phyloP scores from a whole-genome alignment of 2,797 vertebrate species.

The Chiropotes sagulatus region DNA sequence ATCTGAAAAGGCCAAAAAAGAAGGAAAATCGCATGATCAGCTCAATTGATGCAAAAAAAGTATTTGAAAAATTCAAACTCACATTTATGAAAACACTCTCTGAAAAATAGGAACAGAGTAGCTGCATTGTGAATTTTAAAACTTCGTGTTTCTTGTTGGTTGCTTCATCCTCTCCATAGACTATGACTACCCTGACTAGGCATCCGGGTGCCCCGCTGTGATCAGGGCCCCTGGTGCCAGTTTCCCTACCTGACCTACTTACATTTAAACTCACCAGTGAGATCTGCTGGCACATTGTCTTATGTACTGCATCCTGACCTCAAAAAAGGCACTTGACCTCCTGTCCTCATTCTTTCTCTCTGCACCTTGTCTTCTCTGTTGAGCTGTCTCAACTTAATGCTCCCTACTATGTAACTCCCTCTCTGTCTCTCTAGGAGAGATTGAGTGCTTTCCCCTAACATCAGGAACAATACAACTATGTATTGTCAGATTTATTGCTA shows the following conservation, averaged over 20 bases:
- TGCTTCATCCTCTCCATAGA: background rate
- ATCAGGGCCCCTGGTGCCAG: too few species aligned
- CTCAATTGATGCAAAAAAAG: background rate
- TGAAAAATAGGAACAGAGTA: background rate
- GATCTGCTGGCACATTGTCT: too few species aligned
- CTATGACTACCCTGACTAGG: background rate
- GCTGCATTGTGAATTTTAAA: background rate
- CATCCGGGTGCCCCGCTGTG: background rate
- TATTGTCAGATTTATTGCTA: background rate
- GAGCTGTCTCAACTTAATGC: background rate
- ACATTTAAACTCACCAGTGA: background rate
- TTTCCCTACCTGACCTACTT: background rate
- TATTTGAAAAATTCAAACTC: background rate
- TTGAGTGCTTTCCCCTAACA: background rate
- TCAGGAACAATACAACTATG: background rate
- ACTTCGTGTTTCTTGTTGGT: background rate
- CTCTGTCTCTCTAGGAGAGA: background rate
- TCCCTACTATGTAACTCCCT: background rate
- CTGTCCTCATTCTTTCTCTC: background rate
- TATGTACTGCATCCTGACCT: background rate
- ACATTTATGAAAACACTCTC: background rate
- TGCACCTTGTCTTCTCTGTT: too few species aligned
- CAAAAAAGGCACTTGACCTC: background rate
- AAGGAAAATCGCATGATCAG: background rate
- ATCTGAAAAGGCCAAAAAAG: background rate